phyloP scores from a whole-genome alignment of 2,888 invertebrate species.

The Pecten maximus region DNA sequence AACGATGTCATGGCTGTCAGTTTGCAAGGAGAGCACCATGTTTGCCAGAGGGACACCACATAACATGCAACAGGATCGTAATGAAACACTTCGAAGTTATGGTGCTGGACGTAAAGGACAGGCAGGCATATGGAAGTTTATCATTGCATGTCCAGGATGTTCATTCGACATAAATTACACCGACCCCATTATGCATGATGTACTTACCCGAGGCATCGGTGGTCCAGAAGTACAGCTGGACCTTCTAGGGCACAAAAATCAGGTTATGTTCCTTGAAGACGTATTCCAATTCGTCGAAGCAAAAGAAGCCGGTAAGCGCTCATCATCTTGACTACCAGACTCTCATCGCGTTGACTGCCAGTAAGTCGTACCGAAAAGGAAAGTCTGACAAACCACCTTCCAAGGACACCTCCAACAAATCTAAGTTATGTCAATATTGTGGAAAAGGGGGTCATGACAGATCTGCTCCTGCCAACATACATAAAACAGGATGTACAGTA shows the following conservation, averaged over 20 bases:
- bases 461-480: conserved; percentile 9
- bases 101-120: too few species aligned
- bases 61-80: conserved; percentile 62
- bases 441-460: conserved; percentile 57
- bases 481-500: conserved; percentile 51
- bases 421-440: conserved; percentile 49
- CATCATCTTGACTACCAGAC: conserved; percentile 58
- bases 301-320: conserved; percentile 64
- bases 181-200: conserved; percentile 57
- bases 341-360: conserved; percentile 50
- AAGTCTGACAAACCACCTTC: neutral
- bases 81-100: conserved; percentile 55
- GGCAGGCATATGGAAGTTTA: conserved; percentile 59
- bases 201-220: conserved; percentile 42
- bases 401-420: neutral
- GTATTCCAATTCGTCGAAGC: conserved; percentile 63
- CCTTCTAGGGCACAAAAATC: conserved; percentile 55
- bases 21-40: conserved; percentile 59
- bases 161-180: conserved; percentile 56
- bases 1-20: conserved; percentile 50
- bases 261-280: conserved; percentile 61
- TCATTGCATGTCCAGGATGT: conserved; percentile 55
- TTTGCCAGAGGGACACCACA: conserved; percentile 52
- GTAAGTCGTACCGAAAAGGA: conserved; percentile 48
- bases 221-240: conserved; percentile 56